Conservation (phyloP, 1,140 invertebrate species). For the Neodiprion fabricii region DNA sequence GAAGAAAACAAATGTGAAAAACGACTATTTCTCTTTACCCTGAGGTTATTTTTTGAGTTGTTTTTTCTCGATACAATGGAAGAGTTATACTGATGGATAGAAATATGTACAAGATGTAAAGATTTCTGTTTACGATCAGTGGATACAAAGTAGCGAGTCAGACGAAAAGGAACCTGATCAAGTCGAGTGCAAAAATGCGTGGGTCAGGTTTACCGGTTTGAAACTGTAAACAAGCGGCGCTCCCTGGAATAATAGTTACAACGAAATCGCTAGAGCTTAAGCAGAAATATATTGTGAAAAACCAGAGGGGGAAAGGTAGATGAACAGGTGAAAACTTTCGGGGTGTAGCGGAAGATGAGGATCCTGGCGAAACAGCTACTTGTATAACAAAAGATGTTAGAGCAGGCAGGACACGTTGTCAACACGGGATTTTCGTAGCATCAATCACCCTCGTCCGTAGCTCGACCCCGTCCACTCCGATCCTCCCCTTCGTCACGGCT, state of each 20-base stretch:
- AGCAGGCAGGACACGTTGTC: slow-evolving; percentile 30
- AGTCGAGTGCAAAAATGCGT: not conserved
- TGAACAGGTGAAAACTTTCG: not conserved
- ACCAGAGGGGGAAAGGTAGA: not conserved
- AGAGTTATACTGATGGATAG: no score
- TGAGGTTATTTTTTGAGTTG: no score
- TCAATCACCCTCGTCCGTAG: slow-evolving; percentile 27
- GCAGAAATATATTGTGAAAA: not conserved
- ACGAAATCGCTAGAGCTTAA: no score
- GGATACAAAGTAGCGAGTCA: no score
- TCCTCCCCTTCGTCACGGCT: not conserved
- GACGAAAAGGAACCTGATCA: not conserved
- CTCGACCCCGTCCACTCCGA: not conserved
- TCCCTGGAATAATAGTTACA: no score
- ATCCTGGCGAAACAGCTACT: not conserved
- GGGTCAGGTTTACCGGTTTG: not conserved
- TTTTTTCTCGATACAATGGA: no score
- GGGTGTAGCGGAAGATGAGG: not conserved
- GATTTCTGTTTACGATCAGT: no score
- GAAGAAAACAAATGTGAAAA: no score
- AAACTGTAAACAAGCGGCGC: not conserved
- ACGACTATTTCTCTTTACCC: no score
- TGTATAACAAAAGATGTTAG: slow-evolving; percentile 17
- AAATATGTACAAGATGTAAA: no score
- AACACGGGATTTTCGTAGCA: slow-evolving; percentile 28